Base-by-base conservation (phyloP, 1,140 invertebrate species). In the Meloidogyne floridensis region DNA sequence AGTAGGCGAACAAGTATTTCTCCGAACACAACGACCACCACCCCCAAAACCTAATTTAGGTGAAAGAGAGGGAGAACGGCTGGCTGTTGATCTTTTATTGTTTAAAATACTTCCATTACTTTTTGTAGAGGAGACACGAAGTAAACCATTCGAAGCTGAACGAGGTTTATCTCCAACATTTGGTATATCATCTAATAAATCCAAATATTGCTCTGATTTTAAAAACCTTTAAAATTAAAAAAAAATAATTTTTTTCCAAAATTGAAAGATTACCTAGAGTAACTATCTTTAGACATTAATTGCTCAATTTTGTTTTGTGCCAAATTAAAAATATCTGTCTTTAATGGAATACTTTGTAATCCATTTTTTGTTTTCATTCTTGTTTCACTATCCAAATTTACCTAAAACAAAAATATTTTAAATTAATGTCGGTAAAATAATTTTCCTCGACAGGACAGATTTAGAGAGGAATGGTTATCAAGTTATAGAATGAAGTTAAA, bases 321-420 rank as follows among this genome's bases (percentile, higher is more conserved):
- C 32, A 86, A 53, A 20, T 77, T 83, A 72, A 86, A 87, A 56
- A 80, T 87, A 70, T 86, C 80, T 13, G 80, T n/a, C n/a, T 65
- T 32, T 7, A 79, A 5, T 20, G 79, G 82, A 56, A 53, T 53
- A n/a, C 7, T 83, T 72, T 84, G 56, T 43, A 87, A n/a, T 11
- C 83, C 80, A 43, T 80, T 77, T 70, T 85, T 70, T 6, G 85
- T 86, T 59, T 84, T 59, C 8, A 43, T 71, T 56, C 80, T 85
- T n/a, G 86, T 87, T 32, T 65, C 70, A 32, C 87, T 84, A 73
- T 86, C 85, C 18, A 86, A 70, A 74, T 86, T 86, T 8, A 86
- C 74, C 84, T 85, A 47, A 54, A 85, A 81, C 9, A 56, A 32
- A 32, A 32, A 77, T 11, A 54, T 54, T n/a, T 3, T 0, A 32